These are phyloP conservation scores for Hyperopisus bebe DNA, from an alignment of 2,113 vertebrate species.

Conservation along the genomic window DNA sequence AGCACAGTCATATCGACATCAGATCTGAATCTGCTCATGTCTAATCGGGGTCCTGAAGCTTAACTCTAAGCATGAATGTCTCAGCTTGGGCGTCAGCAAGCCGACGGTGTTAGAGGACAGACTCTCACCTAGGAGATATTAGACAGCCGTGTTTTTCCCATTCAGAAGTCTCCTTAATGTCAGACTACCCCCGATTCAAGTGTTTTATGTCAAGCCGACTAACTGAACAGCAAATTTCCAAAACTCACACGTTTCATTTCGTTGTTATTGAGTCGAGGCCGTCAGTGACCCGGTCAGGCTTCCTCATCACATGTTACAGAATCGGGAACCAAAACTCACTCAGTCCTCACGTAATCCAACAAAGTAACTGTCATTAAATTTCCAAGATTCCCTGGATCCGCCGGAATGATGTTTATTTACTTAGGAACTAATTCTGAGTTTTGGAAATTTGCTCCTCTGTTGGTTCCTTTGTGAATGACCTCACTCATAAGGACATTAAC, in stretches of 20 bases:
- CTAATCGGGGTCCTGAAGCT: neutral
- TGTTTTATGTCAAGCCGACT: neutral
- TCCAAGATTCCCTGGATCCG: neutral
- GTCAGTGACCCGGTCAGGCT: neutral
- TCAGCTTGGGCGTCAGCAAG: neutral
- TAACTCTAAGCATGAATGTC: neutral
- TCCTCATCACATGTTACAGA: neutral
- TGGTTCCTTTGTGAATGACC: neutral
- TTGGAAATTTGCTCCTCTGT: neutral
- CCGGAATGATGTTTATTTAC: neutral
- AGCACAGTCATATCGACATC: neutral
- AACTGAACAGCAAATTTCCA: neutral
- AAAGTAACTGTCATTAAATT: neutral
- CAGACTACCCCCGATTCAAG: neutral
- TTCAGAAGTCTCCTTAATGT: neutral
- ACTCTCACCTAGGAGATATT: neutral
- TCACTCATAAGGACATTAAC: constrained; percentile 35
- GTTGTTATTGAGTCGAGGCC: neutral
- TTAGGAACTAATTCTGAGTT: neutral
- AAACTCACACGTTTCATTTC: neutral
- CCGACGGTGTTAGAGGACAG: neutral
- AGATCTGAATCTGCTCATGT: neutral
- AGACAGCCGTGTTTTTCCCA: neutral
- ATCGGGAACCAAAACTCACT: neutral
- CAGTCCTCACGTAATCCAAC: neutral